Evolutionary conservation across 2,113 vertebrate genomes (phyloP), one percentile per base, ranked within the genome.

Genomic region (Ictidomys tridecemlineatus): DNA sequence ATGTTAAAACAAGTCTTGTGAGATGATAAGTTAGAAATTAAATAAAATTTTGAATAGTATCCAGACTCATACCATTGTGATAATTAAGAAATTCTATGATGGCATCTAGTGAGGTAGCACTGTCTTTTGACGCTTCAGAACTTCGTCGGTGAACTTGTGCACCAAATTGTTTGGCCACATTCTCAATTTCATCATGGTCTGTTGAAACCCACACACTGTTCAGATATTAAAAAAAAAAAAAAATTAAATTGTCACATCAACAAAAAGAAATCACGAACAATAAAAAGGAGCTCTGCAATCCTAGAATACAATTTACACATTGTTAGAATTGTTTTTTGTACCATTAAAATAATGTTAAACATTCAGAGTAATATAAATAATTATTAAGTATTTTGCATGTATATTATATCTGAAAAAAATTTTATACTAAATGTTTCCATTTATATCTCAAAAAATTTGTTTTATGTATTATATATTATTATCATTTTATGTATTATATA

Each of bases 171-270:
- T 98, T 98, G 0, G 99, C 99, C 92, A 99, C 99, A 70, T 98
- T 98, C 97, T 98, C 99, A 18, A 99, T 99, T 58, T 99, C 99
- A 63, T 99, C 99, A 0, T 99, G 99, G 98, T 99, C 99, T 0
- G 99, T 99, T 30, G 99, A 99, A 58, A 99, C 99, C 99, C 99
- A 99, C 1, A 99, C 94, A 45, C 99, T 99, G 96, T 89, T 80
- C 53, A 94, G 63, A 97, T 69, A 97, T 30, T 85, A 78, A n/a
- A 58, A 89, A 90, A n/a, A n/a, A n/a, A n/a, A 85, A 95, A 91
- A 86, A 0, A 95, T 65, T 61, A 94, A 78, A 78, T 78, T 74
- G 17, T 18, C 17, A 70, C 9, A n/a, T 70, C 14, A 70, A 70
- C 16, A 70, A 94, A 58, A 95, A 87, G 24, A 67, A 45, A 69